Evolutionary conservation across 1,140 invertebrate species (phyloP), one percentile per base, ranked within the genome.

Genomic region (Neodiprion fabricii): DNA sequence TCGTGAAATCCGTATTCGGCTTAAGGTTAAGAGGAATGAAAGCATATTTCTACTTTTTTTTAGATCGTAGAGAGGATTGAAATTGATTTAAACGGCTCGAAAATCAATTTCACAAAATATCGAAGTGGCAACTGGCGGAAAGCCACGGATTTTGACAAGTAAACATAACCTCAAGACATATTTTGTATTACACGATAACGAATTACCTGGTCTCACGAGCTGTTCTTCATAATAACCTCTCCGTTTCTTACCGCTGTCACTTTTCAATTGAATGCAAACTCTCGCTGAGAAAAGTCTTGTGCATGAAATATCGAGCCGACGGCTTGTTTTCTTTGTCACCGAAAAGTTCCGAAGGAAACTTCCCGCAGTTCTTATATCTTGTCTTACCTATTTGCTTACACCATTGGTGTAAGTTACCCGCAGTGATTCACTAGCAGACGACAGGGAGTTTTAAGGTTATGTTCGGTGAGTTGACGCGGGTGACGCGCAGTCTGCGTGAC

Each of bases 161-260:
- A 69, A 69, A 69, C 8, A 69, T 69, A 28, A 23, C 21, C 47
- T 69, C 47, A 69, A 69, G 4, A 61, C 53, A 17, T 61, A 61
- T 11, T 23, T 23, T 69, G 3, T 69, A 9, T 69, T 3, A 3
- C 65, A 7, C 21, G 65, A 66, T 1, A 40, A 40, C 28, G 28
- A 40, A 40, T 40, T 40, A 40, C 28, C 28, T 40, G 1, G 28
- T 40, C 1, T 40, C 28, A 40, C 28, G 28, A 40, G 28, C 28
- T 40, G 28, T 40, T 40, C 28, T 40, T 40, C 28, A 40, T 40
- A 40, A 5, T 40, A 40, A 40, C 2, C 28, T 40, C 28, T 40
- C 28, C 28, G 28, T 40, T 40, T 40, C 28, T 5, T 5, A 21
- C 28, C 28, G 28, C 28, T 40, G 28, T 40, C 28, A 40, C 28